Evolutionary conservation across 2,797 vertebrate genomes (phyloP).

Genomic region (Huso huso): DNA sequence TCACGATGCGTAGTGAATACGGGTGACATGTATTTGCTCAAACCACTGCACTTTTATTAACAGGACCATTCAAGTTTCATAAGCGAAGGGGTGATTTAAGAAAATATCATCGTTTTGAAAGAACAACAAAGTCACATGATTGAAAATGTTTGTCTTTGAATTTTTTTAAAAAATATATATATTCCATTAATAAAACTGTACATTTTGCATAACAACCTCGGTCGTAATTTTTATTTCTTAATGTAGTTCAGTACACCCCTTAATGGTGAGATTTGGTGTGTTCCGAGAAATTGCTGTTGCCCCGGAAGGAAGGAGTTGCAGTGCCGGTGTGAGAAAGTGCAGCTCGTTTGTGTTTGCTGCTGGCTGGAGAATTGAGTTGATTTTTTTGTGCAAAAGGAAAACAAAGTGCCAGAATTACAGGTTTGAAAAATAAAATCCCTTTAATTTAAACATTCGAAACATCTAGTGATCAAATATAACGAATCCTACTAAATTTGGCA

Average conservation of each 20-base stretch:
- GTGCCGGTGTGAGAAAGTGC: slow-evolving; percentile 24
- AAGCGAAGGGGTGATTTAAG: too few species aligned
- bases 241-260: neutral
- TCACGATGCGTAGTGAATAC: too few species aligned
- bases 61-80: too few species aligned
- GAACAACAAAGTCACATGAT: too few species aligned
- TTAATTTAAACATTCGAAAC: neutral
- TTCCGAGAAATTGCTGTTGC: slow-evolving; percentile 7
- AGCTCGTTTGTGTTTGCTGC: slow-evolving; percentile 7
- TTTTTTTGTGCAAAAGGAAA: slow-evolving; percentile 5
- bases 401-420: slow-evolving; percentile 16
- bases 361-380: slow-evolving; percentile 12
- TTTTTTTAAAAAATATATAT: too few species aligned
- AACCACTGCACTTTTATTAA: too few species aligned
- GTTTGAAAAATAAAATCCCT: slow-evolving; percentile 5
- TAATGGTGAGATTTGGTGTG: neutral
- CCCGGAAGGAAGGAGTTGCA: slow-evolving; percentile 29
- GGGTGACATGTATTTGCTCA: too few species aligned
- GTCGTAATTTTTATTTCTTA: too few species aligned
- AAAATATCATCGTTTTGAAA: too few species aligned
- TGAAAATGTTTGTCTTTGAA: too few species aligned
- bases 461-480: neutral
- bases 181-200: too few species aligned
- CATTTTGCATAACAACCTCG: too few species aligned
- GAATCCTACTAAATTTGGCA: neutral